Evolutionary conservation across 2,888 invertebrate genomes (phyloP).

Genomic region (Drosophila buzzatii): DNA sequence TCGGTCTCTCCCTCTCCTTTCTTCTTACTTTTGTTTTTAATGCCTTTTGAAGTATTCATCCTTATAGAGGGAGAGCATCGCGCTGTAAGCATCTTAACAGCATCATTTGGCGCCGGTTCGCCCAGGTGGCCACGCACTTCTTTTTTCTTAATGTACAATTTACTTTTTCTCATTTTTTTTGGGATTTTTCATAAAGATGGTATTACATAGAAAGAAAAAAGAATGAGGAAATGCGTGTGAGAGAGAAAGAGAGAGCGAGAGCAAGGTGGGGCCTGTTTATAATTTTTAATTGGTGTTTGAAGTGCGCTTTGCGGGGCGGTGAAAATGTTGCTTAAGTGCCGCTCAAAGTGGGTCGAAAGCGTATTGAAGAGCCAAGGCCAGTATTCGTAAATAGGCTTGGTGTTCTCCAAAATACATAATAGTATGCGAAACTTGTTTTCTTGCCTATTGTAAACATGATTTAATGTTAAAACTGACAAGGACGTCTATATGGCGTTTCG

Average conservation of each 20-base stretch:
- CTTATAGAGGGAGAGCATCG: constrained; percentile 19
- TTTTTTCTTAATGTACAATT: constrained; percentile 59
- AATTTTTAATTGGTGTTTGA: constrained; percentile 79
- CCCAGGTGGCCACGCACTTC: constrained; percentile 76
- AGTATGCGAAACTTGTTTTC: constrained; percentile 3
- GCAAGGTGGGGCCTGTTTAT: constrained; percentile 57
- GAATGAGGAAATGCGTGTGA: not conserved
- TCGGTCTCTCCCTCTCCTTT: not conserved
- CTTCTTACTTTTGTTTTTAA: constrained; percentile 71
- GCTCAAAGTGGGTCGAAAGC: constrained; percentile 20
- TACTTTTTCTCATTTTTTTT: constrained; percentile 26
- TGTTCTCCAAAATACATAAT: not conserved
- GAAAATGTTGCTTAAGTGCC: constrained; percentile 43
- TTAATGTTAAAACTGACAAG: not conserved
- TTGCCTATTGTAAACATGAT: not conserved
- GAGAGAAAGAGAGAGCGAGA: not conserved
- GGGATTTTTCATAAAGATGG: constrained; percentile 55
- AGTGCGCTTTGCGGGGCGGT: constrained; percentile 50
- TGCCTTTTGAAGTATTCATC: constrained; percentile 78
- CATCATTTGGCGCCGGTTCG: constrained; percentile 73
- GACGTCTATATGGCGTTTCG: not conserved
- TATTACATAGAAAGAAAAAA: constrained; percentile 48
- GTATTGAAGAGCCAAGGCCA: constrained; percentile 13
- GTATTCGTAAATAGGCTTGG: constrained; percentile 1
- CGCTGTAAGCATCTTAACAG: constrained; percentile 76